A percentile compares a stretch with the other conserved stretches of the same genome.
Evolutionary conservation across 2,113 vertebrate species (phyloP).

Genomic region (Cranoglanis bouderius): DNA sequence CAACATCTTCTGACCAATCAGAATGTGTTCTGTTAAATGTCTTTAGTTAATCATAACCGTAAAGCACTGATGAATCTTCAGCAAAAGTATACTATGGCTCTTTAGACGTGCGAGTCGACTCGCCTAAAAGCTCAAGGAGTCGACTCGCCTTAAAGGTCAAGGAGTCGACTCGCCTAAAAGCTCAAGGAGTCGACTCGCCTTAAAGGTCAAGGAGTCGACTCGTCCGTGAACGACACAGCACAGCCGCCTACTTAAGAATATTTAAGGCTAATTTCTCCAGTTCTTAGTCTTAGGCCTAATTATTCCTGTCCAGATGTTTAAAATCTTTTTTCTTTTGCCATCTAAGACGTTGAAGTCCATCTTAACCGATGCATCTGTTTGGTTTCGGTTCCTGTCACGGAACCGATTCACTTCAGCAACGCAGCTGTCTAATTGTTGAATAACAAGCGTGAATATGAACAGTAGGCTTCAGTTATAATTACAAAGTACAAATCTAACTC

Average conservation of each 20-base stretch:
- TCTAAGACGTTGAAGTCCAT: no score
- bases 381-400: neutral
- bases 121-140: neutral
- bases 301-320: neutral
- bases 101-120: neutral
- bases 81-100: no score
- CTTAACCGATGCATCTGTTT: neutral
- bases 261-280: neutral
- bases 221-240: neutral
- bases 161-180: neutral
- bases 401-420: neutral
- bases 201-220: neutral
- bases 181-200: no score
- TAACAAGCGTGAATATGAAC: neutral
- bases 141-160: neutral
- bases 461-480: neutral
- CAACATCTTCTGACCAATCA: neutral
- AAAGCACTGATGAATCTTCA: neutral
- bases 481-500: neutral
- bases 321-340: neutral
- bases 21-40: no score
- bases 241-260: neutral
- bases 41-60: neutral
- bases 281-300: neutral
- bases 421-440: neutral